These are phyloP conservation scores for Trissolcus japonicus DNA, from an alignment of 2,888 invertebrate genomes.

Conservation along the genomic window DNA sequence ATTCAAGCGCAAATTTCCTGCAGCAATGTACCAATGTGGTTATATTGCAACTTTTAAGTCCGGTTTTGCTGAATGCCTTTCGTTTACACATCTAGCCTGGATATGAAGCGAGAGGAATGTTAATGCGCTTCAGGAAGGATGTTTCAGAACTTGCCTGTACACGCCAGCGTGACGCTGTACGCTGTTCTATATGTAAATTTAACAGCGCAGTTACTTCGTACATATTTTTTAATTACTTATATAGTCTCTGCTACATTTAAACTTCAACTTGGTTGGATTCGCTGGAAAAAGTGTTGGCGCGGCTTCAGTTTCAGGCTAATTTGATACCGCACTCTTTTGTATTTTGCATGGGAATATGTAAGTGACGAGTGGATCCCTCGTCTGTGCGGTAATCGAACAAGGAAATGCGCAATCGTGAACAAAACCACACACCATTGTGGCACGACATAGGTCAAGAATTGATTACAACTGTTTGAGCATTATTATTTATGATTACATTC, in stretches of 20 bases:
- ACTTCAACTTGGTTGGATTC: constrained; percentile 13
- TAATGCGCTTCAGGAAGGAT: constrained; percentile 37
- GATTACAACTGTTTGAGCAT: constrained; percentile 29
- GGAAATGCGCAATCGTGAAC: constrained; percentile 12
- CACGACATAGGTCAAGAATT: constrained; percentile 37
- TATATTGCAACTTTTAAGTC: constrained; percentile 10
- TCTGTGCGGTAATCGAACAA: constrained; percentile 13
- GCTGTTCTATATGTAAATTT: constrained; percentile 41
- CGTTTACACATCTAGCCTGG: constrained; percentile 6
- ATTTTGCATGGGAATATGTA: background rate
- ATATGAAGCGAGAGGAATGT: constrained; percentile 11
- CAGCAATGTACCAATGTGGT: background rate
- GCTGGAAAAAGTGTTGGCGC: constrained; percentile 4
- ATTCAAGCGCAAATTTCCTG: constrained; percentile 10
- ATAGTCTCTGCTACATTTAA: constrained; percentile 1
- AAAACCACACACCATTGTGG: constrained; percentile 30
- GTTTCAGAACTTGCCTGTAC: constrained; percentile 8
- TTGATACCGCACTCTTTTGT: too few species aligned
- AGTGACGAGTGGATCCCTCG: background rate
- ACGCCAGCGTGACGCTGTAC: constrained; percentile 14
- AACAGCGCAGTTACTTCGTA: constrained; percentile 5
- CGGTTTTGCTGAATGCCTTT: constrained; percentile 3
- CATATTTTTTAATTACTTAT: constrained; percentile 41
- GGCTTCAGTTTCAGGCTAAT: background rate
- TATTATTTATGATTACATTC: constrained; percentile 39